Base-by-base conservation (phyloP, 2,113 vertebrate species). In the Eonycteris spelaea region DNA sequence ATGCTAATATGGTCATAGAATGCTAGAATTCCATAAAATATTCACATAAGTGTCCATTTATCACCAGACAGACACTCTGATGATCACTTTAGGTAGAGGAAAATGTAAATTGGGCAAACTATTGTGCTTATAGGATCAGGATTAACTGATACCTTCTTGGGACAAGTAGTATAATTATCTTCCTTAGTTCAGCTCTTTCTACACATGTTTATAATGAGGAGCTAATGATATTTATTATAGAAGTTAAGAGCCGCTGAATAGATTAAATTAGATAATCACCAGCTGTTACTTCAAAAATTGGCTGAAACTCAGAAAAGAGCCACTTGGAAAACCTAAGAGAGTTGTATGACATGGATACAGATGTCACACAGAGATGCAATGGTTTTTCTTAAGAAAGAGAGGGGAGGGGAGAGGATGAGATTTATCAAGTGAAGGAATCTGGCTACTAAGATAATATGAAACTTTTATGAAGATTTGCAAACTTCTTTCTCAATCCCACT, bases 231-330 rank as follows among this genome's bases (percentile, higher is more conserved):
- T 86, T 97, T 86, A 95, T 80, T 19, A 63, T 78, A 91, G 6
- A 1, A 94, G 57, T 80, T 77, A 21, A 96, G 35, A 95, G 45
- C 26, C 61, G 59, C 89, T 95, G 92, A 67, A 93, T 85, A 73
- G 65, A 96, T 95, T 61, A 96, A 98, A 91, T 63, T 88, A 43
- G 48, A 68, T 86, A 91, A 97, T 96, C 93, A 75, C 0, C 48
- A 90, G 53, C 71, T 98, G 74, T 18, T 18, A 45, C 19, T 92
- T 78, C 67, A 96, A 84, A 96, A 89, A 92, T 21, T 92, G 45
- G 2, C 43, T 93, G 57, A 78, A 75, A 53, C 45, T 96, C 84
- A 77, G 19, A 67, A 96, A 96, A 92, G 7, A 83, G 7, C 45
- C 90, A 24, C 28, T 82, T 28, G 2, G 51, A 94, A 67, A 5